A percentile compares a stretch with the other conserved stretches of the same genome.
These are phyloP conservation scores for Meloe dianella DNA, from an alignment of 2,888 invertebrate species.

Conservation along the genomic window DNA sequence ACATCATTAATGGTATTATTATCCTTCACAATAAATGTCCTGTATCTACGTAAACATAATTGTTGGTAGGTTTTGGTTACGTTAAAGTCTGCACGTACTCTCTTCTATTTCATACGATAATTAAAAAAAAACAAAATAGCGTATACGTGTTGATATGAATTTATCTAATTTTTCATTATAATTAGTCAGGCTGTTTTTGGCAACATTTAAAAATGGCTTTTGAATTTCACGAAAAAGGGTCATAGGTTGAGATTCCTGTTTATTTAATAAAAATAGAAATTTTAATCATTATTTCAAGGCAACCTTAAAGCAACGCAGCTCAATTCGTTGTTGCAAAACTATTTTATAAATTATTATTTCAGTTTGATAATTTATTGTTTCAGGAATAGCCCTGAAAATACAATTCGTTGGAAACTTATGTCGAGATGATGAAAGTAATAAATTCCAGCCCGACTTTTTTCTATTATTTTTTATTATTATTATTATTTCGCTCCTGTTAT, in stretches of 20 bases:
- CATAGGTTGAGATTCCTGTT: neutral
- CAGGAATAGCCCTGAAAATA: neutral
- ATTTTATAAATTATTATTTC: too few relatives aligned
- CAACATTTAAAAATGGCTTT: neutral
- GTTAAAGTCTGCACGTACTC: neutral
- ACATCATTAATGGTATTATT: neutral
- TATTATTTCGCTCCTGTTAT: too few relatives aligned
- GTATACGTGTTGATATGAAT: neutral
- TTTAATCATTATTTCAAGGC: too few relatives aligned
- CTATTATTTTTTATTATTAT: neutral
- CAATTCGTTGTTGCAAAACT: too few relatives aligned
- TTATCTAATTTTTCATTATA: neutral
- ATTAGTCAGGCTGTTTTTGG: slow-evolving; percentile 4
- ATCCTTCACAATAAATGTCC: slow-evolving; percentile 1
- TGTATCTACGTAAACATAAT: neutral
- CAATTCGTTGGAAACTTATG: neutral
- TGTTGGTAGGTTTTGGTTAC: neutral
- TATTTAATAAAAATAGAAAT: neutral
- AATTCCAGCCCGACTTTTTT: neutral
- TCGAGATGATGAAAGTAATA: neutral
- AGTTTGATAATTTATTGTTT: neutral
- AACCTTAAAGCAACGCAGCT: too few relatives aligned
- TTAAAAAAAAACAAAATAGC: neutral
- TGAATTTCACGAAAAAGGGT: neutral
- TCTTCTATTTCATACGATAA: neutral